phyloP scores from a whole-genome alignment of 2,888 invertebrate species.

The Yponomeuta evonymella region DNA sequence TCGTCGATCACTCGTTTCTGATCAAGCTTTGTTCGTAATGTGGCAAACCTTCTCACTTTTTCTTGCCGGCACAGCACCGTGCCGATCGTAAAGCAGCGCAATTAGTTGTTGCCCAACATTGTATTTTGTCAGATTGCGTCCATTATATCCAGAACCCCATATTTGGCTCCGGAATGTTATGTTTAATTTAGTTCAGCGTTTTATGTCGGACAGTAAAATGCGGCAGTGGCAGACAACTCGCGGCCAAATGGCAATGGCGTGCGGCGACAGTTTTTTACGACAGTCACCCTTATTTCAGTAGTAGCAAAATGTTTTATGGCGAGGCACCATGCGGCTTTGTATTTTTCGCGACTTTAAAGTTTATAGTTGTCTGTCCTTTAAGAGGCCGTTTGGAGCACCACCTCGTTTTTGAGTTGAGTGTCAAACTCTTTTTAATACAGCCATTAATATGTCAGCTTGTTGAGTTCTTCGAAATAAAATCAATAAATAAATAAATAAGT shows the following conservation, averaged over 20 bases:
- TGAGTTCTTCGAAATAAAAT: no score
- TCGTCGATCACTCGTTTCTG: no score
- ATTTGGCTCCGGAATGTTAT: slow-evolving; percentile 19
- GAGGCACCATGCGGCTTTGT: not conserved
- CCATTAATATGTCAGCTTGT: no score
- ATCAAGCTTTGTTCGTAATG: no score
- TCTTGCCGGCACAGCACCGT: not conserved
- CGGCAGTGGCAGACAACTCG: slow-evolving; percentile 24
- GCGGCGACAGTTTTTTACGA: slow-evolving; percentile 22
- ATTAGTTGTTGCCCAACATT: slow-evolving; percentile 9
- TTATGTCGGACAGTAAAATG: slow-evolving; percentile 24
- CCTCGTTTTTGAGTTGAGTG: no score
- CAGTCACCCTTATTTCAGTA: slow-evolving; percentile 15
- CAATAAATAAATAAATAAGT: no score
- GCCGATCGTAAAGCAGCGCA: not conserved
- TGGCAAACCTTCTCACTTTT: no score
- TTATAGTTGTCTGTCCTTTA: no score
- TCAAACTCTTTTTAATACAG: no score
- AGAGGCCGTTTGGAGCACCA: no score
- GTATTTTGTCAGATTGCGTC: slow-evolving; percentile 8
- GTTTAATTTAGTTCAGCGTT: slow-evolving; percentile 26
- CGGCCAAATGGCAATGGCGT: slow-evolving; percentile 28
- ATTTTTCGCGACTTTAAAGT: not conserved
- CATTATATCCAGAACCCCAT: slow-evolving; percentile 10
- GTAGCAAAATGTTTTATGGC: slow-evolving; percentile 12